phyloP scores from a whole-genome alignment of 2,888 invertebrate species.

The Drosophila leonis region DNA sequence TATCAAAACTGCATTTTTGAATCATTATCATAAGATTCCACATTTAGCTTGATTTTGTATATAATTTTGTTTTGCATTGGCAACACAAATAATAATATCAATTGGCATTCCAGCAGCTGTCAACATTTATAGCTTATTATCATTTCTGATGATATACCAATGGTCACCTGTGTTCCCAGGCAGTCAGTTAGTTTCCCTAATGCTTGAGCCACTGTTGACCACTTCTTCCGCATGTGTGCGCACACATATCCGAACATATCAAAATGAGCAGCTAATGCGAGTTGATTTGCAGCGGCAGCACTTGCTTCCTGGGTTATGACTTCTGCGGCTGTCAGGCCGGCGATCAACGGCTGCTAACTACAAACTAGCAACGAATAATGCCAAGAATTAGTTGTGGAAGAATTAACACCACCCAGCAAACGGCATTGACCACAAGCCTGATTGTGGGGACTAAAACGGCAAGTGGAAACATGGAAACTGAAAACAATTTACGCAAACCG shows the following conservation, averaged over 20 bases:
- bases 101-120: constrained; percentile 20
- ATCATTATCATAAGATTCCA: neutral
- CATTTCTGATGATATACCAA: constrained; percentile 12
- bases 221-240: constrained; percentile 62
- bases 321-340: constrained; percentile 66
- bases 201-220: constrained; percentile 33
- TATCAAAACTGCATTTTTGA: neutral
- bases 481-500: constrained; percentile 76
- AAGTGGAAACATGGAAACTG: constrained; percentile 63
- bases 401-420: constrained; percentile 77
- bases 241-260: constrained; percentile 41
- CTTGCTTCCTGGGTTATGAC: constrained; percentile 77
- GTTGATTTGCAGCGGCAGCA: constrained; percentile 46
- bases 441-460: constrained; percentile 47
- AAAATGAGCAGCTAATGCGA: constrained; percentile 52
- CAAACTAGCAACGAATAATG: constrained; percentile 64
- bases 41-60: neutral
- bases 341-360: constrained; percentile 49
- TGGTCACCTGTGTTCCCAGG: constrained; percentile 31
- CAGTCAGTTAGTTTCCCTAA: constrained; percentile 43
- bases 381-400: constrained; percentile 79
- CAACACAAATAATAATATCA: neutral
- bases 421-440: constrained; percentile 77
- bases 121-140: constrained; percentile 8
- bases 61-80: neutral